Conservation (phyloP, 2,888 invertebrate genomes). For the Phalangium opilio region DNA sequence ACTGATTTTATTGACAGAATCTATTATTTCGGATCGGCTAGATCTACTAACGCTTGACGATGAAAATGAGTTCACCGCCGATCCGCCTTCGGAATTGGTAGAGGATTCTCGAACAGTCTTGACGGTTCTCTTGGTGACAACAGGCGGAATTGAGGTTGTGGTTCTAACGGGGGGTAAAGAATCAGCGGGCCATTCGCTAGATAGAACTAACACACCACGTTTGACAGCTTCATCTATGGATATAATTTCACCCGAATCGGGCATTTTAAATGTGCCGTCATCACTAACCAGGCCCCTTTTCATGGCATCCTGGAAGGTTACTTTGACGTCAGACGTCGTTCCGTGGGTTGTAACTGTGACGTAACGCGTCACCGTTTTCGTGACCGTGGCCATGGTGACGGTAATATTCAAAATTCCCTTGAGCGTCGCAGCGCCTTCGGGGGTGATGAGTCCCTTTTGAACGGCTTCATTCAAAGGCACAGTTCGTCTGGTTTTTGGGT, state of each 20-base stretch:
- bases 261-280: conserved; percentile 32
- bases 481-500: conserved; percentile 22
- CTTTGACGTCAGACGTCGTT: conserved; percentile 33
- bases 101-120: too few relatives aligned
- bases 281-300: conserved; percentile 33
- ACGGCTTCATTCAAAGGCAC: conserved; percentile 19
- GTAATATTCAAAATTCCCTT: conserved; percentile 74
- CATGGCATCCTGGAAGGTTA: conserved; percentile 32
- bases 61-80: too few relatives aligned
- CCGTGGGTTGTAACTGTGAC: conserved; percentile 58
- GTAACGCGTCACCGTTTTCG: conserved; percentile 64
- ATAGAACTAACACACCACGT: conserved; percentile 30
- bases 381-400: conserved; percentile 70
- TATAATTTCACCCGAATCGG: conserved; percentile 29
- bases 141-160: too few relatives aligned
- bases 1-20: too few relatives aligned
- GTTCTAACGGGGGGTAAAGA: too few relatives aligned
- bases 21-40: too few relatives aligned
- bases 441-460: conserved; percentile 29
- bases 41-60: too few relatives aligned
- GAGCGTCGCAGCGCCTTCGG: conserved; percentile 42
- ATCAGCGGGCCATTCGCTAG: not conserved
- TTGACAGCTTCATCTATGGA: conserved; percentile 28
- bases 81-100: too few relatives aligned
- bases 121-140: too few relatives aligned